Base-by-base conservation (phyloP, 2,888 invertebrate genomes). In the Stenodera caucasica region DNA sequence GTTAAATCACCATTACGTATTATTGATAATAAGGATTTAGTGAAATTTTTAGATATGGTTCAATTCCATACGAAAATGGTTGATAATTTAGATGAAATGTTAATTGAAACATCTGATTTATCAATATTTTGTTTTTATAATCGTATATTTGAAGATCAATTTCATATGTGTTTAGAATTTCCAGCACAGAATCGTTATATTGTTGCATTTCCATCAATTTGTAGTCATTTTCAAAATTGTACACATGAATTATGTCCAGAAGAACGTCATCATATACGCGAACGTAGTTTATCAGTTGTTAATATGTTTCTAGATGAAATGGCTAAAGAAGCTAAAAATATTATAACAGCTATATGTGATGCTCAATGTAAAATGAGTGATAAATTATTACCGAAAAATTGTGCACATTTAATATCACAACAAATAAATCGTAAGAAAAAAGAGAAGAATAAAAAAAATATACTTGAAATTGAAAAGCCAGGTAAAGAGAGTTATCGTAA, bases 221-320 rank as follows among this genome's bases (percentile, higher is more conserved):
- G 98, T 81, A 93, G 95, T 67, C 98, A 99, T 80, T 99, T 98
- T 77, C 96, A 97, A 82, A 93, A 95, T 76, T 96, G 97, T 76
- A 96, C 98, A 0, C 98, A 99, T 81, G 96, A 98, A 78, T 85
- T 99, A 73, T 99, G 98, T 72, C 99, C 99, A 0, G 99, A 99
- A 82, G 98, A 99, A 82, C 86, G 97, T 58, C 96, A 97, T 81
- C 97, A 97, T 74, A 97, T 98, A 63, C 88, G 97, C 56, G 97
- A 98, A 73, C 86, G 97, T 65, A 96, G 96, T 75, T 84, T 99
- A 21, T 96, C 95, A 29, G 94, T 98, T 45, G 98, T 98, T 0
- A 98, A 98, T 75, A 92, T 96, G 85, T 98, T 96, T 78, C 83
- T 99, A 58, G 98, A 99, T 78, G 98, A 99, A 82, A 98, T 99